phyloP scores from a whole-genome alignment of 2,888 invertebrate species.

The Lepas anatifera region DNA sequence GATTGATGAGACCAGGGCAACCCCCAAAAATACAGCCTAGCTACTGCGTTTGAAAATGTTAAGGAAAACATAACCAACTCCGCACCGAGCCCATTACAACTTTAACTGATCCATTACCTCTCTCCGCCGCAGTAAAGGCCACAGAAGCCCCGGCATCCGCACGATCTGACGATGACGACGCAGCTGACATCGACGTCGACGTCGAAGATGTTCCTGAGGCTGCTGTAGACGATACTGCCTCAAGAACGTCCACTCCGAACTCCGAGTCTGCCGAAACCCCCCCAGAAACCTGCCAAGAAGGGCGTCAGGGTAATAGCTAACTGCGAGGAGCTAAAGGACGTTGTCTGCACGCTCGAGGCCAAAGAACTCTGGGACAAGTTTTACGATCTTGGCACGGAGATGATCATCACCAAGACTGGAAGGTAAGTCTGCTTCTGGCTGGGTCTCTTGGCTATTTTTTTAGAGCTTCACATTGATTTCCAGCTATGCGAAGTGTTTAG shows the following conservation, averaged over 20 bases:
- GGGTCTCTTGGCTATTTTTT: background rate
- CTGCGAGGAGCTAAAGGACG: conserved; percentile 67
- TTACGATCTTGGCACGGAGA: conserved; percentile 43
- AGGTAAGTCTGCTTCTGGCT: background rate
- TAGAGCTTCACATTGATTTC: no score
- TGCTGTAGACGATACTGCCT: conserved; percentile 21
- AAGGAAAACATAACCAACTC: no score
- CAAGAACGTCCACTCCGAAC: conserved; percentile 18
- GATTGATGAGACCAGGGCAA: no score
- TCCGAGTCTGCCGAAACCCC: conserved; percentile 15
- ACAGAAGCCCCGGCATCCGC: no score
- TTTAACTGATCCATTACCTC: no score
- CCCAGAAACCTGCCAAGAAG: conserved; percentile 20
- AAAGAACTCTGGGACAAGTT: conserved; percentile 97
- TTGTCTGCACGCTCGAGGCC: conserved; percentile 86
- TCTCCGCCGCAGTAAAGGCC: background rate
- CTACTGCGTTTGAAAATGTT: no score
- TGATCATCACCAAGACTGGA: conserved; percentile 46
- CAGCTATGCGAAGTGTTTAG: no score
- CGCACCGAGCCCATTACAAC: no score
- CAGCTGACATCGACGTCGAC: conserved; percentile 1
- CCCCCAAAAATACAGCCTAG: no score
- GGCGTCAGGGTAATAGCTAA: conserved; percentile 36
- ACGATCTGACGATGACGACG: conserved; percentile 1
- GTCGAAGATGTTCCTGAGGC: conserved; percentile 23